A percentile compares a stretch with the other conserved stretches of the same genome.
Conservation (phyloP, 2,113 vertebrate species). For the Gobiocypris rarus region DNA sequence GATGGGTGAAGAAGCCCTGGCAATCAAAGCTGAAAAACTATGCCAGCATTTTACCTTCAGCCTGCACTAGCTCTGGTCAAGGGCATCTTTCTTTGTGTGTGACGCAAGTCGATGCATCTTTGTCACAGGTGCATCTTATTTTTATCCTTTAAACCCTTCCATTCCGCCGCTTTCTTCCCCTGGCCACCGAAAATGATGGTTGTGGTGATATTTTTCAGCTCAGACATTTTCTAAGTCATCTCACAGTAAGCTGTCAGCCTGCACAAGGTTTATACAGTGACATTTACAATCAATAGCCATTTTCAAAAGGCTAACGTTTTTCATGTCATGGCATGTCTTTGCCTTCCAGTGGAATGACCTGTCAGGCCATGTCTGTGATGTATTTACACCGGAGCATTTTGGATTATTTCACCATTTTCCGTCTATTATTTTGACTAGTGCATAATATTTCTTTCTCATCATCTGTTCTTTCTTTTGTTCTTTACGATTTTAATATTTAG, state of each 20-base stretch:
- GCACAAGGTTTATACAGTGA: slow-evolving; percentile 43
- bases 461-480: not conserved
- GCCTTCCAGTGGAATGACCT: slow-evolving; percentile 35
- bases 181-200: slow-evolving; percentile 6
- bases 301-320: slow-evolving; percentile 55
- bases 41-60: slow-evolving; percentile 48
- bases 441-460: not conserved
- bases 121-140: slow-evolving; percentile 54
- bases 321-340: slow-evolving; percentile 44
- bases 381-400: slow-evolving; percentile 9
- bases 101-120: slow-evolving; percentile 56
- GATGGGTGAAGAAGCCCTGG: slow-evolving; percentile 53
- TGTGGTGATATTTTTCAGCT: slow-evolving; percentile 52
- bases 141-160: slow-evolving; percentile 46
- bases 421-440: not conserved
- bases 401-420: not conserved
- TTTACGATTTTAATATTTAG: not conserved
- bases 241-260: slow-evolving; percentile 53
- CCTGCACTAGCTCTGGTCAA: slow-evolving; percentile 56
- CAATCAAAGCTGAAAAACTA: slow-evolving; percentile 44
- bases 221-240: slow-evolving; percentile 49
- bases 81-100: slow-evolving; percentile 57
- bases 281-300: slow-evolving; percentile 56
- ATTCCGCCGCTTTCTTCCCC: slow-evolving; percentile 18
- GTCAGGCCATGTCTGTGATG: slow-evolving; percentile 22